A percentile compares a stretch with the other conserved stretches of the same genome.
These are phyloP conservation scores for Drosophila pseudotakahashii DNA, from an alignment of 2,888 invertebrate species.

Conservation along the genomic window DNA sequence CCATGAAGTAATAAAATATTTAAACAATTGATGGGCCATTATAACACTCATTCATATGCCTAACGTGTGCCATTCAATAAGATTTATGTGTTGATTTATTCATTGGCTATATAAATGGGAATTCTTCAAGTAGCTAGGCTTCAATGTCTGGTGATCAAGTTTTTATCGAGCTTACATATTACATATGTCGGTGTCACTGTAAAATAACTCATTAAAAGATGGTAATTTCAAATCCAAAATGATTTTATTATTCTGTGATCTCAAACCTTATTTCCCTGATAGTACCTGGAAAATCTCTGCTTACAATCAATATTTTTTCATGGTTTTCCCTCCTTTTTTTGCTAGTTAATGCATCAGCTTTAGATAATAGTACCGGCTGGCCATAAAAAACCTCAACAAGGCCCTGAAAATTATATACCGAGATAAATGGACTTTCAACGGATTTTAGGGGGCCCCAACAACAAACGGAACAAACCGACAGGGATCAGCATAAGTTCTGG, in stretches of 20 bases:
- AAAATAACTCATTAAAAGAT: too few species aligned
- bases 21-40: neutral
- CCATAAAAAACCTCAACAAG: slow-evolving; percentile 31
- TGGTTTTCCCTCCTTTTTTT: neutral
- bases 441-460: slow-evolving; percentile 18
- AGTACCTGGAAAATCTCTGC: neutral
- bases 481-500: slow-evolving; percentile 5
- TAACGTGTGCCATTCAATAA: slow-evolving; percentile 1
- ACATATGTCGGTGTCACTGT: too few species aligned
- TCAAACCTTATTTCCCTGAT: neutral
- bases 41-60: slow-evolving; percentile 1
- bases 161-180: too few species aligned
- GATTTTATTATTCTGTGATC: neutral
- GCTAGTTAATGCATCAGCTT: slow-evolving; percentile 33
- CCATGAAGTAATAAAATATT: slow-evolving; percentile 3
- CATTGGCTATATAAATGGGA: neutral
- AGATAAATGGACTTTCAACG: slow-evolving; percentile 29
- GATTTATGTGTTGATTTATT: slow-evolving; percentile 25
- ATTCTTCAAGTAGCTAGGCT: neutral
- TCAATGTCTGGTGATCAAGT: neutral
- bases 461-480: slow-evolving; percentile 27
- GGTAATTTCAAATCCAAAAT: neutral
- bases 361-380: slow-evolving; percentile 21
- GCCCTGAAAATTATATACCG: slow-evolving; percentile 15
- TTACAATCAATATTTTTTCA: slow-evolving; percentile 19